Base-by-base conservation (phyloP, 2,113 vertebrate genomes). In the Corydoras maculifer region DNA sequence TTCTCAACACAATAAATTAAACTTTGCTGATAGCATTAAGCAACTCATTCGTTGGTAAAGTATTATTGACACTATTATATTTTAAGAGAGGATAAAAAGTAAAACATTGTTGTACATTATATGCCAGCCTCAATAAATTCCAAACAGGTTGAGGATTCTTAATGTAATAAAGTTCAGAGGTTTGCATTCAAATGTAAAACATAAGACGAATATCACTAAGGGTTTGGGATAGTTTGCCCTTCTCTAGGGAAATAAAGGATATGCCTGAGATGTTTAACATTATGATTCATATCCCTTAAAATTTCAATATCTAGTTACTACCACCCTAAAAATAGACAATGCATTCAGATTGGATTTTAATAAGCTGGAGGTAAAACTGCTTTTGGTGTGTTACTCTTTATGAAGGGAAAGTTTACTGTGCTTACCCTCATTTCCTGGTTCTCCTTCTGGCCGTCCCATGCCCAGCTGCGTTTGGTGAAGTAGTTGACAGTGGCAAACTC, bases 401-500 rank as follows among this genome's bases (percentile, higher is more conserved):
- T 9, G 8, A n/a, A 53, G 13, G 57, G 49, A 32, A 31, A 53
- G 32, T 5, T 43, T 3, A 5, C 54, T 35, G 15, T 62, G 78
- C 95, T 95, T 87, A 99, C 96, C 94, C 94, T 93, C 86, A 92
- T 88, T 73, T 96, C 94, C 84, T 94, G 92, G 71, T 91, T 90
- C 75, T 99, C 96, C 81, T 94, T 98, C 90, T 98, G 96, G 80
- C 97, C 96, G 84, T 99, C 97, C 97, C 97, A 99, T 67, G 97
- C 95, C 96, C 97, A 99, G 85, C 97, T 98, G 77, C 97, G 91
- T 77, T 99, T 99, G 84, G 97, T 99, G 90, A 99, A 99, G 89
- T 99, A 99, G 90, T 99, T 99, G 85, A 99, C 97, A 0, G 97
- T 98, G 69, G 97, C 97, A 81, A 99, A 99, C 80, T 99, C 97